Base-by-base conservation (phyloP, 2,113 vertebrate genomes). In the Ariopsis seemanni region DNA sequence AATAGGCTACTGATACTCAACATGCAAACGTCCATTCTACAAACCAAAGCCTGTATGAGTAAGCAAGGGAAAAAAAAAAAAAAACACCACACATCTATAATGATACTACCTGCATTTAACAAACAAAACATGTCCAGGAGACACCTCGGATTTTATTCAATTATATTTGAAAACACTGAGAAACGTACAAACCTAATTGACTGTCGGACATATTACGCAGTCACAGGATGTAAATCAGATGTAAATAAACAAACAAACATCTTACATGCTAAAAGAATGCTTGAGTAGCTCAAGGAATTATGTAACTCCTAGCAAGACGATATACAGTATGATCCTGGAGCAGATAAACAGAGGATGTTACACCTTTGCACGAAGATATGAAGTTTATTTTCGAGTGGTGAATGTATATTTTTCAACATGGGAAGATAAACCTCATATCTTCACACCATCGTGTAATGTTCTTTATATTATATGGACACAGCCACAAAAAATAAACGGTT, bases 1-100 rank as follows among this genome's bases (percentile, higher is more conserved):
- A 62, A 88, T 63, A 69, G 72, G 71, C 78, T 88, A 88, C 86
- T 88, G 88, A 85, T 83, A 74, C 55, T 87, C 69, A 69, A 69
- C 78, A 86, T 71, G 53, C 80, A 90, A 67, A 82, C n/a, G 52
- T 30, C 15, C 71, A 60, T 10, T 52, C 74, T 14, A 14, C 52
- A 25, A 74, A 74, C 57, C 72, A 2, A 53, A 63, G 72, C 71
- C 20, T n/a, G 20, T 80, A 72, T 27, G 65, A 72, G 10, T 62
- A 72, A 84, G 12, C 27, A 52, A 10, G 86, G 30, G 1, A 30
- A 30, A 42, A 48, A 3, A 3, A 42, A 42, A 42, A 42, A 42
- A 2, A 42, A 42, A 42, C 34, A 42, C 34, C 34, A 42, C 34
- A 34, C 65, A 78, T 62, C 34, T n/a, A 72, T 63, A 78, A 78